Percentiles rank a stretch among this genome's conserved stretches.
These are phyloP conservation scores for Drosophila dunni DNA, from an alignment of 1,140 invertebrate genomes.

Conservation along the genomic window DNA sequence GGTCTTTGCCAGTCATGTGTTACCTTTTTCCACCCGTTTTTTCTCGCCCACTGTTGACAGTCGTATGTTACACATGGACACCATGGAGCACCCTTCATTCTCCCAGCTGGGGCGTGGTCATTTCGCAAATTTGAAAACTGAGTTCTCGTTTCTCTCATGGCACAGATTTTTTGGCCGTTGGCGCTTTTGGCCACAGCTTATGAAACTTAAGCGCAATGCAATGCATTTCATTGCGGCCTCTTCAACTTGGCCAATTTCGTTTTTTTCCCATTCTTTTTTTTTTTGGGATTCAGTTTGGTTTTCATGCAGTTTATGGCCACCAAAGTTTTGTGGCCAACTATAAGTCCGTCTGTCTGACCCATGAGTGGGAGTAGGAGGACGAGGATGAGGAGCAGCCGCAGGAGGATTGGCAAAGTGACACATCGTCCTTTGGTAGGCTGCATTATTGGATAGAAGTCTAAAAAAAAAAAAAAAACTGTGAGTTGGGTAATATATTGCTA, in stretches of 20 bases:
- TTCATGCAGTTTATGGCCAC: conserved; percentile 46
- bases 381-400: background rate
- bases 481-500: conserved; percentile 46
- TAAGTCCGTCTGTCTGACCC: conserved; percentile 42
- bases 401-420: conserved; percentile 23
- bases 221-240: conserved; percentile 58
- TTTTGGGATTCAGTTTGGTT: conserved; percentile 14
- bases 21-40: background rate
- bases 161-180: conserved; percentile 40
- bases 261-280: conserved; percentile 1
- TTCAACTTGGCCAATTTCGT: conserved; percentile 33
- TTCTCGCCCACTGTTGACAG: background rate
- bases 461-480: conserved; percentile 20
- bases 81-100: conserved; percentile 2
- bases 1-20: too few relatives aligned
- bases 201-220: conserved; percentile 67
- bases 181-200: conserved; percentile 61
- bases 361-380: conserved; percentile 2
- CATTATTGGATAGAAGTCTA: conserved; percentile 39
- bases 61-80: conserved; percentile 37
- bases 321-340: conserved; percentile 49
- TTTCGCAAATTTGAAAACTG: conserved; percentile 12
- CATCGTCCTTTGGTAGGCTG: conserved; percentile 33
- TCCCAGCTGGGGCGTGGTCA: conserved; percentile 11
- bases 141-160: conserved; percentile 7